Evolutionary conservation across 2,888 invertebrate species (phyloP).

Genomic region (Pharmacophagus antenor): DNA sequence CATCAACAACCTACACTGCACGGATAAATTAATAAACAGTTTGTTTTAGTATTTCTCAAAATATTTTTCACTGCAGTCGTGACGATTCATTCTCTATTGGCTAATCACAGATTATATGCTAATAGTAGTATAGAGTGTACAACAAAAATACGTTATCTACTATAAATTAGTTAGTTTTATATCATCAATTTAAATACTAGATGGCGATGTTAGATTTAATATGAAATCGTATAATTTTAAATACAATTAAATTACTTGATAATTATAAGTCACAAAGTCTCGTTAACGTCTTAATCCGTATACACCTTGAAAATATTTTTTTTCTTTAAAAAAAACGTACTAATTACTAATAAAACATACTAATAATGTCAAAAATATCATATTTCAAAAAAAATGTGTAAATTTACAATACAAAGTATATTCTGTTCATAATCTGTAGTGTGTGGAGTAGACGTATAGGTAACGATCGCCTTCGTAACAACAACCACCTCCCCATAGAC

Average conservation of each 20-base stretch:
- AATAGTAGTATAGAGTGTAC: not conserved
- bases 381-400: too few relatives aligned
- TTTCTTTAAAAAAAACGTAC: too few relatives aligned
- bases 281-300: too few relatives aligned
- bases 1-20: slow-evolving; percentile 37
- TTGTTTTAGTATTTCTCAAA: slow-evolving; percentile 41
- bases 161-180: too few relatives aligned
- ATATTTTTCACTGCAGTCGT: slow-evolving; percentile 41
- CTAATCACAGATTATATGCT: slow-evolving; percentile 30
- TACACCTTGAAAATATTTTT: too few relatives aligned
- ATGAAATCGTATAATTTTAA: not conserved
- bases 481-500: slow-evolving; percentile 54
- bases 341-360: too few relatives aligned
- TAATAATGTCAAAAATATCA: too few relatives aligned
- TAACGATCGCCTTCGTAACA: slow-evolving; percentile 40
- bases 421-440: slow-evolving; percentile 1
- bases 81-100: slow-evolving; percentile 36
- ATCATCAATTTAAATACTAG: not conserved
- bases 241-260: not conserved
- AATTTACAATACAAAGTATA: not conserved
- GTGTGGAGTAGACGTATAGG: slow-evolving; percentile 20
- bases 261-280: too few relatives aligned
- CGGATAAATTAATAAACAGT: slow-evolving; percentile 36
- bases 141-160: not conserved
- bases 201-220: not conserved